Evolutionary conservation across 37 sponge, comb jelly and placozoan genomes (phyloP).

Genomic region (Lycopodina hypogea): DNA sequence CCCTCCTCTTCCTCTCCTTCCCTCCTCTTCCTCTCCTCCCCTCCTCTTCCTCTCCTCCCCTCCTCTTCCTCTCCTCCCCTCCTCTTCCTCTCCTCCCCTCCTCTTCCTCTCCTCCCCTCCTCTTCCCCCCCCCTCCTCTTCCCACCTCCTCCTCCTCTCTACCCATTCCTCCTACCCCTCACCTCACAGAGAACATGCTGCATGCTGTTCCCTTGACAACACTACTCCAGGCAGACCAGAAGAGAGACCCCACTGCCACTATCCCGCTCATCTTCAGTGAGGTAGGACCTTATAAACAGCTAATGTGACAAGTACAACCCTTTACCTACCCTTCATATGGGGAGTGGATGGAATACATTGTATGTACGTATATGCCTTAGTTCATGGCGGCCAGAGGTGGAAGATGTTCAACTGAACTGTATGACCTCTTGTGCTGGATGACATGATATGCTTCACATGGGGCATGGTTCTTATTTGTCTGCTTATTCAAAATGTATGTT

Average conservation of each 20-base stretch:
- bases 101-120: not conserved
- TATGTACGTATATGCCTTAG: no score
- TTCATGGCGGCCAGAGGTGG: no score
- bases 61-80: not conserved
- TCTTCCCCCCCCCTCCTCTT: not conserved
- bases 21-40: not conserved
- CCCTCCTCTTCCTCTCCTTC: not conserved
- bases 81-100: not conserved
- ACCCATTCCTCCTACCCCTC: not conserved
- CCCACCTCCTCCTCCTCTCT: not conserved
- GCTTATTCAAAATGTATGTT: no score
- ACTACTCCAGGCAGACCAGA: slow-evolving; percentile 58
- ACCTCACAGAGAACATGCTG: slow-evolving; percentile 51
- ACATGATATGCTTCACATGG: no score
- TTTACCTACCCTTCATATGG: no score
- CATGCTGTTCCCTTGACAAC: slow-evolving; percentile 70
- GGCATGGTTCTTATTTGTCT: no score
- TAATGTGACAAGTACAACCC: no score
- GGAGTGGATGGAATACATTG: no score
- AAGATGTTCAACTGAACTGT: no score
- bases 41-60: not conserved
- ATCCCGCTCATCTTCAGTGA: slow-evolving; percentile 75
- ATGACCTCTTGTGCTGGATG: no score
- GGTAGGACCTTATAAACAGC: no score
- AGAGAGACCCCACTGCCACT: slow-evolving; percentile 52